A percentile compares a stretch with the other conserved stretches of the same genome.
phyloP scores from a whole-genome alignment of 2,888 invertebrate genomes.

The Sinhomidia bicolor region DNA sequence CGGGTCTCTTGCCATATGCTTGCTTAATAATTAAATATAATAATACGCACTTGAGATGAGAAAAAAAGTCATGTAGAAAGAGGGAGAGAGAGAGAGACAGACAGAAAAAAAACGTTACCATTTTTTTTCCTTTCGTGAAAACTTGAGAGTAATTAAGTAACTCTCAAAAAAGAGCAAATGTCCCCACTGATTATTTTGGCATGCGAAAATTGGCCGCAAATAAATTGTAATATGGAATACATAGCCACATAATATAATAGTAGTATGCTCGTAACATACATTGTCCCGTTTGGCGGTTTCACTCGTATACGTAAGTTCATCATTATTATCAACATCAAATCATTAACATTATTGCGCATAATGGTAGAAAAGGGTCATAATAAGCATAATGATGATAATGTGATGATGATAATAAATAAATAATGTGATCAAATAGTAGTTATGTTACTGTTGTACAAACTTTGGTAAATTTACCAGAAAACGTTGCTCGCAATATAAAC shows the following conservation, averaged over 20 bases:
- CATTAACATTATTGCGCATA: conserved; percentile 42
- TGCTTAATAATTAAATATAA: conserved; percentile 67
- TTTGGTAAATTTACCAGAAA: conserved; percentile 9
- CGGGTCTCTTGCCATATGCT: conserved; percentile 68
- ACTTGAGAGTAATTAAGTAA: conserved; percentile 67
- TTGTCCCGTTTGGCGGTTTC: conserved; percentile 60
- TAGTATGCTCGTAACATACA: not conserved
- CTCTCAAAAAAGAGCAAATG: conserved; percentile 70
- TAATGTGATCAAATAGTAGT: conserved; percentile 63
- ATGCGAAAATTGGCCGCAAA: conserved; percentile 70
- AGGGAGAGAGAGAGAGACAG: too few species aligned
- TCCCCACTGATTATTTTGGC: conserved; percentile 68
- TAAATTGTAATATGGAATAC: conserved; percentile 45
- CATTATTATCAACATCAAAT: conserved; percentile 37
- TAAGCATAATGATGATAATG: conserved; percentile 54
- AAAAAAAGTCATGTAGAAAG: too few species aligned
- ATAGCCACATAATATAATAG: not conserved
- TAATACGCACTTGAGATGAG: conserved; percentile 66
- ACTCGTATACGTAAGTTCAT: conserved; percentile 16
- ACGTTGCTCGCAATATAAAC: not conserved
- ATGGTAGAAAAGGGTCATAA: conserved; percentile 34
- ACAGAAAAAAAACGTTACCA: conserved; percentile 36
- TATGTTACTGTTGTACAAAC: too few species aligned
- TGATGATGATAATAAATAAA: conserved; percentile 63
- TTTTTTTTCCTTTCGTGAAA: conserved; percentile 67